phyloP scores from a whole-genome alignment of 2,113 vertebrate genomes.

The Pongo pygmaeus region DNA sequence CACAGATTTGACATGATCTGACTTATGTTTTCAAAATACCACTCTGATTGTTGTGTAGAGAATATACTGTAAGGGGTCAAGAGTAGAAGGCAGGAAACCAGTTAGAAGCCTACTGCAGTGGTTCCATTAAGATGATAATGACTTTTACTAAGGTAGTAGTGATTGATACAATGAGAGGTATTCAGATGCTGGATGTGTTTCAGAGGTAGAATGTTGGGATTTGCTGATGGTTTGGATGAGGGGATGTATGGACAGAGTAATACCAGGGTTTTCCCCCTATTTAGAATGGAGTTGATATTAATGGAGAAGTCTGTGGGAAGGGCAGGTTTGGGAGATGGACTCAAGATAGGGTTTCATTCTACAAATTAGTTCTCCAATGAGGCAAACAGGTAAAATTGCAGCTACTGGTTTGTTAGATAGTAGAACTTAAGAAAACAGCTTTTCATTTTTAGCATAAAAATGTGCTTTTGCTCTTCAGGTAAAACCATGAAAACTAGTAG shows the following conservation, averaged over 20 bases:
- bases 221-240: background rate
- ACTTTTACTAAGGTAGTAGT: background rate
- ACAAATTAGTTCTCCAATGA: background rate
- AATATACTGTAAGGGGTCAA: background rate
- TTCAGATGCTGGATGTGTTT: background rate
- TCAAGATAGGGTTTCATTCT: background rate
- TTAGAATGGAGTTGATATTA: background rate
- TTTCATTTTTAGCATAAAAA: constrained; percentile 31
- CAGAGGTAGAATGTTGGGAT: background rate
- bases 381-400: background rate
- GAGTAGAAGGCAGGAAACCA: background rate
- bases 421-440: background rate
- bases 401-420: background rate
- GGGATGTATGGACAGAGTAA: background rate
- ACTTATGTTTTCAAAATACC: background rate
- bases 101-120: background rate
- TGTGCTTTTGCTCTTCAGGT: constrained; percentile 13
- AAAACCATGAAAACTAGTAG: background rate
- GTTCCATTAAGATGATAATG: background rate
- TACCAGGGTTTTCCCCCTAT: background rate
- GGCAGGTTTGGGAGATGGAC: background rate
- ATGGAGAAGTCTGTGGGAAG: background rate
- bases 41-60: background rate
- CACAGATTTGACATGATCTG: background rate
- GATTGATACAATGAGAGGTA: background rate